A percentile compares a stretch with the other conserved stretches of the same genome.
Evolutionary conservation across 1,140 invertebrate genomes (phyloP).

Genomic region (Danaus melanippus): DNA sequence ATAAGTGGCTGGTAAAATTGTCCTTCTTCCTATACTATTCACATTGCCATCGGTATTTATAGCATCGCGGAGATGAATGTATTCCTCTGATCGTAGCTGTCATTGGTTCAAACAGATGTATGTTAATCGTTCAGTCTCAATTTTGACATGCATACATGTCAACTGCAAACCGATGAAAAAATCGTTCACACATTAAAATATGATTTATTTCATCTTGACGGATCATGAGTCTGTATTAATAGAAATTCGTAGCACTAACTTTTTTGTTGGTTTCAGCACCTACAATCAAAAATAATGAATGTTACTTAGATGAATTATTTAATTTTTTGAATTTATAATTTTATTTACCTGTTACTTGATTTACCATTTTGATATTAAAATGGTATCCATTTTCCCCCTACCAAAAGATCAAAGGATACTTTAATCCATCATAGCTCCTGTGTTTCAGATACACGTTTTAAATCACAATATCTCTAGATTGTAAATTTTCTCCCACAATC

Average conservation of each 20-base stretch:
- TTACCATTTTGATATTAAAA: conserved; percentile 3
- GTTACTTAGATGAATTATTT: conserved; percentile 10
- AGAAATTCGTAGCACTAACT: conserved; percentile 27
- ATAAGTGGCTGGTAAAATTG: conserved; percentile 45
- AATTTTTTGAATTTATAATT: conserved; percentile 6
- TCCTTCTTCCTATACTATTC: conserved; percentile 26
- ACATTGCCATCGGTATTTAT: conserved; percentile 25
- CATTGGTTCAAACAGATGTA: conserved; percentile 51
- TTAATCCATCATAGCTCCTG: conserved; percentile 35
- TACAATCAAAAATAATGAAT: conserved; percentile 13
- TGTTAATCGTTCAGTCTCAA: conserved; percentile 42
- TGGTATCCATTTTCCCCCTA: conserved; percentile 14
- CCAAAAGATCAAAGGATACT: conserved; percentile 18
- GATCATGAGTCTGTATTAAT: conserved; percentile 39
- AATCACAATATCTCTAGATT: conserved; percentile 49
- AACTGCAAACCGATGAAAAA: conserved; percentile 36
- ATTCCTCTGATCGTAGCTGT: conserved; percentile 40
- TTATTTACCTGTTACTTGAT: too few relatives aligned
- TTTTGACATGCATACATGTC: conserved; percentile 56
- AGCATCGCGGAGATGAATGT: conserved; percentile 22
- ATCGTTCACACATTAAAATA: too few relatives aligned
- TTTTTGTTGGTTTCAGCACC: too few relatives aligned
- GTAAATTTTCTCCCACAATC: conserved; percentile 54
- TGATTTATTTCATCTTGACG: conserved; percentile 15
- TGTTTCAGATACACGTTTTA: conserved; percentile 36